These are phyloP conservation scores for Condylura cristata DNA, from an alignment of 2,113 vertebrate species.

Conservation along the genomic window DNA sequence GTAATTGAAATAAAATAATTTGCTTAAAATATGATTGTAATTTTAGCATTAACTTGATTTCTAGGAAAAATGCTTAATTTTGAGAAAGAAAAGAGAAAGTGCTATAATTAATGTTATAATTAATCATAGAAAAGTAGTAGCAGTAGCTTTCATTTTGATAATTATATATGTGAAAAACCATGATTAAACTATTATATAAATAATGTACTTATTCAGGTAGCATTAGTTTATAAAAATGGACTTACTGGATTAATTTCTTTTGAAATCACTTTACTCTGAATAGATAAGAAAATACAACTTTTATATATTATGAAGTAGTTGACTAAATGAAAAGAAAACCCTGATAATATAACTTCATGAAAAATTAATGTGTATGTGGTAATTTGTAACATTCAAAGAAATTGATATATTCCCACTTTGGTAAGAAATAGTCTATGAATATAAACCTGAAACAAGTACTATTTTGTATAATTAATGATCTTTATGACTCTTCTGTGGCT, in stretches of 20 bases:
- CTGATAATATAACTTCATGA: constrained; percentile 63
- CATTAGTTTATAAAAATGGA: constrained; percentile 62
- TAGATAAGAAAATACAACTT: constrained; percentile 68
- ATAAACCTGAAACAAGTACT: constrained; percentile 71
- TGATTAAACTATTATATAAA: constrained; percentile 73
- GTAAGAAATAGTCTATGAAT: constrained; percentile 72
- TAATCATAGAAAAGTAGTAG: constrained; percentile 48
- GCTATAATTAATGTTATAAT: constrained; percentile 66
- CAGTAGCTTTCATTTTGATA: constrained; percentile 61
- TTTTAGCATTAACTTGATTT: constrained; percentile 66
- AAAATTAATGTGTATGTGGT: constrained; percentile 65
- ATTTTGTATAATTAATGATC: constrained; percentile 80
- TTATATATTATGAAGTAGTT: constrained; percentile 29
- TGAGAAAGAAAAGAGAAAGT: constrained; percentile 52
- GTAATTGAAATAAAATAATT: constrained; percentile 61
- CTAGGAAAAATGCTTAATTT: constrained; percentile 57
- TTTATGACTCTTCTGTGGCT: constrained; percentile 79
- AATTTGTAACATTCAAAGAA: constrained; percentile 73
- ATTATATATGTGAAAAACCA: constrained; percentile 64
- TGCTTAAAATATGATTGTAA: constrained; percentile 59
- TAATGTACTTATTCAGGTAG: constrained; percentile 63
- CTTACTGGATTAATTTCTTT: constrained; percentile 52
- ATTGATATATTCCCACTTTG: constrained; percentile 57
- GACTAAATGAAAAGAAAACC: constrained; percentile 57
- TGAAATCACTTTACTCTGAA: constrained; percentile 35